phyloP scores from a whole-genome alignment of 2,888 invertebrate genomes.

The Phasia obesa region DNA sequence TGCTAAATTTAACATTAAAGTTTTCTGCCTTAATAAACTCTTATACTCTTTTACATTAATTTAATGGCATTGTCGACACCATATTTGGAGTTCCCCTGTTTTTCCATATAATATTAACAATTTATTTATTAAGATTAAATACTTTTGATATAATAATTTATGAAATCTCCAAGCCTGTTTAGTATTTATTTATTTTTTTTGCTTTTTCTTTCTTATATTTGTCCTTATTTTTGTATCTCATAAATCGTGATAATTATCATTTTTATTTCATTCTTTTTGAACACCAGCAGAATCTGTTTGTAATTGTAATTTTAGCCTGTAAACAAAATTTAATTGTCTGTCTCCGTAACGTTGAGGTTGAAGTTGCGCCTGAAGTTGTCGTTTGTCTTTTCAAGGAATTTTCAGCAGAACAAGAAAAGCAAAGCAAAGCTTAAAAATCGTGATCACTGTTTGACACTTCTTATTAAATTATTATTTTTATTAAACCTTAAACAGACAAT shows the following conservation, averaged over 20 bases:
- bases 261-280: constrained; percentile 58
- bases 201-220: constrained; percentile 22
- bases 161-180: constrained; percentile 52
- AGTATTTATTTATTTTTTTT: not conserved
- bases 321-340: constrained; percentile 18
- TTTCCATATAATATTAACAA: not conserved
- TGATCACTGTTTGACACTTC: constrained; percentile 70
- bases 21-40: no score
- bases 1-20: no score
- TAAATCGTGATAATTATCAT: constrained; percentile 71
- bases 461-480: constrained; percentile 68
- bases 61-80: no score
- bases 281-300: not conserved
- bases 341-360: not conserved
- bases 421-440: constrained; percentile 58
- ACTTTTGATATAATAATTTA: constrained; percentile 68
- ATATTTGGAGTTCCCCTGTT: not conserved
- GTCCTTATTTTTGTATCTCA: constrained; percentile 46
- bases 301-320: constrained; percentile 40
- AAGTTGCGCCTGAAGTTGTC: constrained; percentile 40
- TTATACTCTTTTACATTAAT: not conserved
- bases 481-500: constrained; percentile 9
- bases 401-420: constrained; percentile 18
- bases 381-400: constrained; percentile 55
- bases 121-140: constrained; percentile 51